These are phyloP conservation scores for Pteria penguin DNA, from an alignment of 2,888 invertebrate species.

Conservation along the genomic window DNA sequence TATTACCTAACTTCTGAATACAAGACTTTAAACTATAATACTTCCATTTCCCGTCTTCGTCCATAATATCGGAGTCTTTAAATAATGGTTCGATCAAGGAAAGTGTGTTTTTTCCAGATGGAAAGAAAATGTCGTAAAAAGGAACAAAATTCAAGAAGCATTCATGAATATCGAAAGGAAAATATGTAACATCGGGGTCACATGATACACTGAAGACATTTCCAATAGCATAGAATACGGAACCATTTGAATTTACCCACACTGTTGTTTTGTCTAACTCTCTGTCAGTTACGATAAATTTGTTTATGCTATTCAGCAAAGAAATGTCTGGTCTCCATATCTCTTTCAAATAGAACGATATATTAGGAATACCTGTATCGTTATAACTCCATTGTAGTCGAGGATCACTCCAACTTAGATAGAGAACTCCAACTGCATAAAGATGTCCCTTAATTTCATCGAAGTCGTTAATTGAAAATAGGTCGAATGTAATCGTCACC, in stretches of 20 bases:
- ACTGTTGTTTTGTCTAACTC: neutral
- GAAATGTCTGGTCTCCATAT: slow-evolving; percentile 17
- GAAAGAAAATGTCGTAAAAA: slow-evolving; percentile 7
- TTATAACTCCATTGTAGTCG: slow-evolving; percentile 1
- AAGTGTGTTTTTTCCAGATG: neutral
- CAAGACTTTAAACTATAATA: slow-evolving; percentile 4
- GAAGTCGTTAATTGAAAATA: slow-evolving; percentile 5
- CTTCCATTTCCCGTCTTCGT: slow-evolving; percentile 19
- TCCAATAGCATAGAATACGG: neutral
- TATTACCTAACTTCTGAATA: neutral
- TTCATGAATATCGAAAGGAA: slow-evolving; percentile 28
- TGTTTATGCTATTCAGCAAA: neutral
- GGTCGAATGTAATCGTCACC: neutral
- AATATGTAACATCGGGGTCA: slow-evolving; percentile 26
- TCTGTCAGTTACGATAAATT: slow-evolving; percentile 9
- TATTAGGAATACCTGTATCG: neutral
- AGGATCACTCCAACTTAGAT: neutral
- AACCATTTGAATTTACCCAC: slow-evolving; percentile 1
- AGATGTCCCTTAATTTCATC: slow-evolving; percentile 9
- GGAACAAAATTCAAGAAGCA: slow-evolving; percentile 15
- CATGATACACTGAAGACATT: slow-evolving; percentile 17
- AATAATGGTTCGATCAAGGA: neutral
- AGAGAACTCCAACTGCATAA: slow-evolving; percentile 2
- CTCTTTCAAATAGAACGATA: neutral
- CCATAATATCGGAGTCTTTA: neutral